Percentiles rank a stretch among this genome's conserved stretches.
phyloP scores from a whole-genome alignment of 2,113 vertebrate species.

The Neotragus moschatus region DNA sequence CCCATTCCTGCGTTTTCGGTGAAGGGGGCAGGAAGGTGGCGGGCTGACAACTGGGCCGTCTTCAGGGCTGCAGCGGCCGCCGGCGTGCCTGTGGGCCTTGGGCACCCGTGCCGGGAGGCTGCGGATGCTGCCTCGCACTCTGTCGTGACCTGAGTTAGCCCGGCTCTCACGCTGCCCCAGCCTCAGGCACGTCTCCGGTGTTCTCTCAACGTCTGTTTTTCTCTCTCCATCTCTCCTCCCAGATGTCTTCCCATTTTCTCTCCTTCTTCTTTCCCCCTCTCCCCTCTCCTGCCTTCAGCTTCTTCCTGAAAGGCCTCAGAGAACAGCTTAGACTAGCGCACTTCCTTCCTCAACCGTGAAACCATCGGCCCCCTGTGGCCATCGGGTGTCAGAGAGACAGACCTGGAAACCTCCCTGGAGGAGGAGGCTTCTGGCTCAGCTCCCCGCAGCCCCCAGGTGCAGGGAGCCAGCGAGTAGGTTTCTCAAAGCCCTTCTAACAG shows the following conservation, averaged over 20 bases:
- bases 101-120: rapidly evolving
- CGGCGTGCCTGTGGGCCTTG: rapidly evolving
- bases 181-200: too few species aligned
- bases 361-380: background rate
- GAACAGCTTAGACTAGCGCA: background rate
- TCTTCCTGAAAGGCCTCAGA: background rate
- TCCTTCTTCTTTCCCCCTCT: background rate
- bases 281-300: background rate
- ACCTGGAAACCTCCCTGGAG: background rate
- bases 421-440: background rate
- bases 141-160: rapidly evolving
- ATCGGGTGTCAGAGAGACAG: background rate
- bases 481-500: slow-evolving; percentile 16
- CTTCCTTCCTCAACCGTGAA: background rate
- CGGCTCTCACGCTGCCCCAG: background rate
- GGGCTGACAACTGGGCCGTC: rapidly evolving
- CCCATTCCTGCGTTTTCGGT: background rate
- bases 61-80: rapidly evolving
- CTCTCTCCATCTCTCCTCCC: background rate
- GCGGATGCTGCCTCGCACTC: rapidly evolving
- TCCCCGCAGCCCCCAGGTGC: background rate
- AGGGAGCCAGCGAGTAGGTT: background rate
- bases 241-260: background rate
- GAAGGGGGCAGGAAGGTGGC: background rate
- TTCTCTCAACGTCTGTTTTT: background rate